Conservation (phyloP, 2,888 invertebrate species). For the Lasioglossum figueresi region DNA sequence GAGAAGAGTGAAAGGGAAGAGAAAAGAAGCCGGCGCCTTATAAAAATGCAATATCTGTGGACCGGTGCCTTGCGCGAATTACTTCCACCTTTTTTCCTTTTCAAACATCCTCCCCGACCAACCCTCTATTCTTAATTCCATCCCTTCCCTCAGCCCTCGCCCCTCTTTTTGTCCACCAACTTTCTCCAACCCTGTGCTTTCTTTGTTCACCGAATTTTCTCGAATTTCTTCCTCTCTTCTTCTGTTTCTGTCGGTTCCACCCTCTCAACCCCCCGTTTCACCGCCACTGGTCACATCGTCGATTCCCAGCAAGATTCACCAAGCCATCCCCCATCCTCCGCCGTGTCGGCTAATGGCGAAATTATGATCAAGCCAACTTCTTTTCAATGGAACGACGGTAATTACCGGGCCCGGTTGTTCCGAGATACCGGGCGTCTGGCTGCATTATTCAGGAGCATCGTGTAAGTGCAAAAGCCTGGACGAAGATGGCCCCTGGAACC, state of each 20-base stretch:
- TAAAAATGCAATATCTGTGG: conserved; percentile 74
- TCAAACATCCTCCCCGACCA: conserved; percentile 36
- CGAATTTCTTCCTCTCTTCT: not conserved
- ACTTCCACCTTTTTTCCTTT: conserved; percentile 49
- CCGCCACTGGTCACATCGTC: not conserved
- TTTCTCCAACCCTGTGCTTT: conserved; percentile 16
- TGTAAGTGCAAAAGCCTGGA: conserved; percentile 49
- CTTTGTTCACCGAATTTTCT: conserved; percentile 6
- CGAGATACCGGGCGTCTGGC: conserved; percentile 61
- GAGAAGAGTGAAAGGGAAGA: conserved; percentile 19
- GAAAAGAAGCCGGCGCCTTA: conserved; percentile 53
- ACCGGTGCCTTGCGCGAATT: conserved; percentile 65
- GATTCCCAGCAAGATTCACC: conserved; percentile 16
- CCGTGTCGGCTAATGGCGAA: conserved; percentile 71
- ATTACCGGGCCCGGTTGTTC: conserved; percentile 72
- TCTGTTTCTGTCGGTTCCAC: not conserved
- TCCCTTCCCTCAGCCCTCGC: not conserved
- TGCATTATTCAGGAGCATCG: conserved; percentile 73
- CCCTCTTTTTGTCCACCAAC: not conserved
- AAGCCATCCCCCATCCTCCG: conserved; percentile 11
- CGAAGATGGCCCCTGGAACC: conserved; percentile 16
- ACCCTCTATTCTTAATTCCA: conserved; percentile 32
- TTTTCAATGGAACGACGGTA: conserved; percentile 76
- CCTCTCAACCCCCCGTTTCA: not conserved
- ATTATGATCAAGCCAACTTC: conserved; percentile 75